These are phyloP conservation scores for Drosophila pectinifera DNA, from an alignment of 1,140 invertebrate genomes.

Conservation along the genomic window DNA sequence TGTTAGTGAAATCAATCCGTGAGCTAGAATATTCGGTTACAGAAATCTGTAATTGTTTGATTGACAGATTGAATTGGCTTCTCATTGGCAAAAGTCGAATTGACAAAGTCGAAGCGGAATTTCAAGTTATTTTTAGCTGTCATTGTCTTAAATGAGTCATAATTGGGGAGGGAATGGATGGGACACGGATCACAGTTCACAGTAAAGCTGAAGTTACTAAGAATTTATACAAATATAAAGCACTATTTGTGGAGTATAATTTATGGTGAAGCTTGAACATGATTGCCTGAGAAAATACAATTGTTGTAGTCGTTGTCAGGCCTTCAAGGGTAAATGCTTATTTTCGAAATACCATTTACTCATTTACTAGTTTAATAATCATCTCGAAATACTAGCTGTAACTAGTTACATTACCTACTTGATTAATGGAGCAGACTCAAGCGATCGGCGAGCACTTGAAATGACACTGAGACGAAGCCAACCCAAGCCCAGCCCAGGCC, in stretches of 20 bases:
- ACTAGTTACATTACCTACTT: constrained; percentile 35
- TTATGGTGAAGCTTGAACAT: background rate
- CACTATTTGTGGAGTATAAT: background rate
- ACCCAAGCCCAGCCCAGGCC: constrained; percentile 31
- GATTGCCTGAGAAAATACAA: background rate
- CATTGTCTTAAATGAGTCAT: constrained; percentile 37
- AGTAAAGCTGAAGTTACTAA: no score
- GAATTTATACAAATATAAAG: background rate
- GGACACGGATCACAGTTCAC: background rate
- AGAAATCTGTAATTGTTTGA: constrained; percentile 51
- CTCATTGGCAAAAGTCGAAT: constrained; percentile 37
- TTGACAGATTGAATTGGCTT: constrained; percentile 54
- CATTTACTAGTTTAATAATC: constrained; percentile 13
- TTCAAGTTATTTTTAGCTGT: constrained; percentile 16
- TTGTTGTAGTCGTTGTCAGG: background rate
- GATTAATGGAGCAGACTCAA: constrained; percentile 58
- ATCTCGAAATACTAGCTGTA: constrained; percentile 21
- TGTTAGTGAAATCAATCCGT: constrained; percentile 26
- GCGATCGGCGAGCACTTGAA: constrained; percentile 32
- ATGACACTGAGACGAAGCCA: constrained; percentile 50
- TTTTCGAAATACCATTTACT: background rate
- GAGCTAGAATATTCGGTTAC: constrained; percentile 47
- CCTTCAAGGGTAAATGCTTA: background rate
- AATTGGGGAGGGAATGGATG: constrained; percentile 24
- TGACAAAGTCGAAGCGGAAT: constrained; percentile 45